Evolutionary conservation across 2,888 invertebrate genomes (phyloP), one percentile per base, ranked within the genome.

Genomic region (Brachypterus glaber): DNA sequence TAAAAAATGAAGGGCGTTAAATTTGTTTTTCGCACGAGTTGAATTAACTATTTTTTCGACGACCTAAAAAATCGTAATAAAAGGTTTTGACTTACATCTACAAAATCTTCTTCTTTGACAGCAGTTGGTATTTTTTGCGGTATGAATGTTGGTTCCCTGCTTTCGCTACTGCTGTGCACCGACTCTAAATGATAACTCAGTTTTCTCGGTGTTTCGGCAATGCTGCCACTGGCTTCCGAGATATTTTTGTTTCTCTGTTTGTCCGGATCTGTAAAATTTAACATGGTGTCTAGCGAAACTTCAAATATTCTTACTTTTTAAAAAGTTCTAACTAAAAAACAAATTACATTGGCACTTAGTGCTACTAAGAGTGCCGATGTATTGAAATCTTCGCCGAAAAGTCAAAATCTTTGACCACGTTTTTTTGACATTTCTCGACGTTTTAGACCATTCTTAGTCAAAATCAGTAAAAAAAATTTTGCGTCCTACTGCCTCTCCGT

Each of bases 121-220:
- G 42, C 30, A 14, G 45, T 41, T 13, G 47, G 37, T 2, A 47
- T 35, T 47, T 52, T 57, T 5, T 46, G 51, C n/a, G 50, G 41
- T 9, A 52, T 18, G 15, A 46, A 21, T 14, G 49, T 33, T 30
- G 35, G 35, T 13, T 46, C 54, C 33, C 66, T 65, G 42, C 61
- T 47, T 43, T 68, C 68, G 0, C 75, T 54, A 63, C 73, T 55
- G 49, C 64, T 66, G 64, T 77, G 62, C 57, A 75, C 49, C 52
- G 67, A 58, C 63, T 70, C 60, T 47, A 64, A 59, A 36, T 62
- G 67, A 60, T 72, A 50, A 61, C 69, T 51, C 52, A 60, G 48
- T 63, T 71, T 29, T 62, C 70, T 33, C 49, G 70, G 35, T 56
- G 68, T 39, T 57, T 70, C 45, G 3, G 50, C 41, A 5, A 50